Evolutionary conservation across 2,888 invertebrate species (phyloP).

Genomic region (Crocallis elinguaria): DNA sequence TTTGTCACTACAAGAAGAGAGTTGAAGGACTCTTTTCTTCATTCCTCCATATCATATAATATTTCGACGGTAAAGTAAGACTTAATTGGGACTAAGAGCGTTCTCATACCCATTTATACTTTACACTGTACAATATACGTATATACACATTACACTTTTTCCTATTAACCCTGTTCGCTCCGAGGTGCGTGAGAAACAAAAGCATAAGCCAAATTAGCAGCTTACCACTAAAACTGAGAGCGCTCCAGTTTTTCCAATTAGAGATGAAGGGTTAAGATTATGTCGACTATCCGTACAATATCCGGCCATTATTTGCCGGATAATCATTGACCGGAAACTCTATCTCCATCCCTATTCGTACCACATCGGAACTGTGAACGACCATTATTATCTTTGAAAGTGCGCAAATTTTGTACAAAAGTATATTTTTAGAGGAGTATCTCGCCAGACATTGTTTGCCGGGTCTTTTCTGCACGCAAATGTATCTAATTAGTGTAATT

Average conservation of each 20-base stretch:
- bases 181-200: slow-evolving; percentile 20
- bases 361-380: slow-evolving; percentile 10
- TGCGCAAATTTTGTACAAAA: slow-evolving; percentile 17
- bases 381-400: slow-evolving; percentile 10
- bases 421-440: slow-evolving; percentile 16
- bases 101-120: slow-evolving; percentile 13
- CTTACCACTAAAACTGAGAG: slow-evolving; percentile 17
- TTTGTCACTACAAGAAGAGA: too few species aligned
- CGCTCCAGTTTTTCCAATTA: slow-evolving; percentile 13
- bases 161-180: slow-evolving; percentile 12
- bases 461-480: slow-evolving; percentile 51
- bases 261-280: too few species aligned
- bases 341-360: not conserved
- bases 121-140: too few species aligned
- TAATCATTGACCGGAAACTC: not conserved
- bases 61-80: not conserved
- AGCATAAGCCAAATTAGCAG: slow-evolving; percentile 19
- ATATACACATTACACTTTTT: too few species aligned
- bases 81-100: slow-evolving; percentile 1
- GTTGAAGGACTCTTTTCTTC: too few species aligned
- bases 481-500: slow-evolving; percentile 60
- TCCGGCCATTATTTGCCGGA: not conserved
- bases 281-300: too few species aligned
- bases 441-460: slow-evolving; percentile 36
- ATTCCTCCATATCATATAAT: too few species aligned